Base-by-base conservation (phyloP, 2,888 invertebrate genomes). In the Noctua pronuba region DNA sequence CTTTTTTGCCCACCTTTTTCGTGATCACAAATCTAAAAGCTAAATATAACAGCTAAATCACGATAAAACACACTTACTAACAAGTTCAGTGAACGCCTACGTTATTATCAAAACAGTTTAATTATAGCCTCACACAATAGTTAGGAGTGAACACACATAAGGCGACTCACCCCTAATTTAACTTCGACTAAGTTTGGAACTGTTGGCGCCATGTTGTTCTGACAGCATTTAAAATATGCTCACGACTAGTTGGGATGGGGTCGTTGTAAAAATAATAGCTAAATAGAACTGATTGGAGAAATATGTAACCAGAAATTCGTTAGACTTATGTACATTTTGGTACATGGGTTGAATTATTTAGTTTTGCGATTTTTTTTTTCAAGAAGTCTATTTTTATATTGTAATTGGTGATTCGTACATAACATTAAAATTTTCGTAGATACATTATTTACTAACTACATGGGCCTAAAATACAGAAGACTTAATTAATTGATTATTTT, bases 221-320 rank as follows among this genome's bases (percentile, higher is more conserved):
- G 95, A 96, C 96, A 95, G 95, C 94, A 92, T 94, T 94, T 96
- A 95, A 95, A 95, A 95, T 95, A 95, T 95, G 92, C 90, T 92
- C 92, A 93, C 92, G 92, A 90, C 90, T 90, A 87, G 87, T 92
- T 92, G 89, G 86, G 86, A 88, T 91, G 84, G 80, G 84, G 75
- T 79, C 65, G 58, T 75, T 87, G 89, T 90, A 90, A 88, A 90
- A 88, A 68, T 81, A 80, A 80, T 77, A 73, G 31, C 8, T 68
- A 10, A 70, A 16, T 64, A 13, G 1, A 73, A 74, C 74, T 6
- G 46, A 67, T 70, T 75, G 46, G 55, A 31, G 35, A 44, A 55
- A 10, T 62, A 68, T 11, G 16, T 24, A 24, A 16, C 16, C 64
- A 7, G 7, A 52, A 18, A 24, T 55, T 49, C 10, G 8, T 52